Base-by-base conservation (phyloP, 2,113 vertebrate species). In the Prunella himalayana region DNA sequence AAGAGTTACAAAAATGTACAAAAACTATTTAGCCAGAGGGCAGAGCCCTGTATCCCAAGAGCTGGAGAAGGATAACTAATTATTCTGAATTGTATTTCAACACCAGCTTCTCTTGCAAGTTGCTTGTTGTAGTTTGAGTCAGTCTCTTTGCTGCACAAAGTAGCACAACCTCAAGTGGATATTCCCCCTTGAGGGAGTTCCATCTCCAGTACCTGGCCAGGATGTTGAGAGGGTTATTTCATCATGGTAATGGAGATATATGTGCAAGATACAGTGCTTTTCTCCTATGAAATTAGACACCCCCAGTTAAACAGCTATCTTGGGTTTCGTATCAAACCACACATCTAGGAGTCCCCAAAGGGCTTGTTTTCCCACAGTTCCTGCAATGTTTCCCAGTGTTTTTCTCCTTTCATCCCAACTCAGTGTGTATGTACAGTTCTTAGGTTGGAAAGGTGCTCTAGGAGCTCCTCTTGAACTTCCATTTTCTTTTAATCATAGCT, bases 291-390 rank as follows among this genome's bases (percentile, higher is more conserved):
- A 95, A 93, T 88, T 56, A 92, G 71, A 92, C 47, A 81, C 79
- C 76, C 49, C 42, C 60, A 90, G 71, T 93, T 93, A 81, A 96
- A 93, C 68, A 94, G 69, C n/a, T 92, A 0, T 68, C 90, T 83
- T 86, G 86, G 80, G 79, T 77, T 87, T 94, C 50, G 30, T 90
- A 90, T 96, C 96, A 91, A 95, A 84, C 88, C 95, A 65, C 90
- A 79, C 76, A 90, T 96, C 93, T 88, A 33, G 37, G 73, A 76
- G 64, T 90, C 80, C 88, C 94, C 82, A 95, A 79, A 83, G 88
- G 95, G 60, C 85, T 96, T 90, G 59, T 93, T 94, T 96, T 77
- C 68, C 79, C 70, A 44, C 15, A 22, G 70, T 39, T 86, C 64
- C 59, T 91, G 53, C 37, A 49, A 1, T 39, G 49, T 45, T 15